Conservation (phyloP, 2,797 vertebrate species). For the Micrastur ruficollis region DNA sequence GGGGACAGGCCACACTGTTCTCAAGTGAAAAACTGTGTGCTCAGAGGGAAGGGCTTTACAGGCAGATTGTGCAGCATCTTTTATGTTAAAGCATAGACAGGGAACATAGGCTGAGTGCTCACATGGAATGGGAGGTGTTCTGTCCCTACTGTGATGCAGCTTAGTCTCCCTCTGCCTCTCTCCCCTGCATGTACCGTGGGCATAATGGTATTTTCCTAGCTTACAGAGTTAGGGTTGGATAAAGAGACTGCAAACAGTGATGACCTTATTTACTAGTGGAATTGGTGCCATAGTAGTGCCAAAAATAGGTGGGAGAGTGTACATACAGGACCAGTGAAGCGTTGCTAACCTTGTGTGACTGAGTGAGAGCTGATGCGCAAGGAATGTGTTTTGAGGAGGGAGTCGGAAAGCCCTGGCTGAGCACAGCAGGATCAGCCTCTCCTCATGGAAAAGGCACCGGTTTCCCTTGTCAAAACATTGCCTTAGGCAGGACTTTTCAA, state of each 20-base stretch:
- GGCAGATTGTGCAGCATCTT: background rate
- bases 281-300: background rate
- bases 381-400: background rate
- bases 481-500: background rate
- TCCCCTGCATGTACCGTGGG: background rate
- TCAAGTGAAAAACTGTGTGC: background rate
- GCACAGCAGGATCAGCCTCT: background rate
- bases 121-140: background rate
- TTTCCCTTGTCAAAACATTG: background rate
- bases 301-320: background rate
- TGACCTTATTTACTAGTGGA: background rate
- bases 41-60: background rate
- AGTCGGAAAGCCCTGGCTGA: background rate
- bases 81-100: background rate
- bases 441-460: background rate
- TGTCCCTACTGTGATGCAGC: background rate
- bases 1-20: background rate
- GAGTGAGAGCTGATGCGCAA: fast-evolving
- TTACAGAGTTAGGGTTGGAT: background rate
- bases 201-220: background rate
- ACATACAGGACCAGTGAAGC: background rate
- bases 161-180: background rate
- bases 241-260: background rate
- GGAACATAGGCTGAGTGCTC: background rate
- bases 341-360: background rate